Conservation (phyloP, 1,140 invertebrate species). For the Meteorus sp. region DNA sequence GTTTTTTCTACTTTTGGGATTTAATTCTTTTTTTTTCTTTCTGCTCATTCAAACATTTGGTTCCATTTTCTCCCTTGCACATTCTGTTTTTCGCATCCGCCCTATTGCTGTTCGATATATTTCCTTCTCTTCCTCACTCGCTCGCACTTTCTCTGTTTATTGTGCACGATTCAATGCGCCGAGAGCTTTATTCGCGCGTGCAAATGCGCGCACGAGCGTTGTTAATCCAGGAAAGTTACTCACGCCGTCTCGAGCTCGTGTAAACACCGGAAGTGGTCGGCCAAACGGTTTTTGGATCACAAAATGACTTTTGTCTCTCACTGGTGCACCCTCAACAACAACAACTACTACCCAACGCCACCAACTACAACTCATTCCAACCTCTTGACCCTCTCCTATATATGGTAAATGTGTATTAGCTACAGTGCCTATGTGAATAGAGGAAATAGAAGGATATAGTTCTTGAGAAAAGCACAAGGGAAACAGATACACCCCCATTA, state of each 20-base stretch:
- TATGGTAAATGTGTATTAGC: no score
- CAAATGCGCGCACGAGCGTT: conserved; percentile 35
- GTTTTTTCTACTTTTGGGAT: not conserved
- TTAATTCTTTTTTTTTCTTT: not conserved
- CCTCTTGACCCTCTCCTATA: conserved; percentile 12
- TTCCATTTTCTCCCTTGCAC: not conserved
- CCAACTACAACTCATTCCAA: no score
- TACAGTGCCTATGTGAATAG: no score
- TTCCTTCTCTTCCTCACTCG: not conserved
- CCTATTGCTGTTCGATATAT: no score
- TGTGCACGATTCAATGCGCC: no score
- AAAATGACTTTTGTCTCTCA: conserved; percentile 28
- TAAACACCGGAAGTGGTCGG: conserved; percentile 32
- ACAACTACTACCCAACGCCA: no score
- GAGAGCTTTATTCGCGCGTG: conserved; percentile 21
- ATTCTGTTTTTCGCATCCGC: no score
- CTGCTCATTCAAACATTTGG: not conserved
- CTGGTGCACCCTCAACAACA: no score
- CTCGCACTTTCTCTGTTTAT: not conserved
- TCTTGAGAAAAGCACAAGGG: not conserved
- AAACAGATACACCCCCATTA: conserved; percentile 20
- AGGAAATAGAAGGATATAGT: not conserved
- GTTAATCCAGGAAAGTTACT: conserved; percentile 42
- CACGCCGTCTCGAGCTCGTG: conserved; percentile 36
- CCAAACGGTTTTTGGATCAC: conserved; percentile 35